Evolutionary conservation across 2,888 invertebrate genomes (phyloP), one percentile per base, ranked within the genome.

Genomic region (Tetramorium bicarinatum): DNA sequence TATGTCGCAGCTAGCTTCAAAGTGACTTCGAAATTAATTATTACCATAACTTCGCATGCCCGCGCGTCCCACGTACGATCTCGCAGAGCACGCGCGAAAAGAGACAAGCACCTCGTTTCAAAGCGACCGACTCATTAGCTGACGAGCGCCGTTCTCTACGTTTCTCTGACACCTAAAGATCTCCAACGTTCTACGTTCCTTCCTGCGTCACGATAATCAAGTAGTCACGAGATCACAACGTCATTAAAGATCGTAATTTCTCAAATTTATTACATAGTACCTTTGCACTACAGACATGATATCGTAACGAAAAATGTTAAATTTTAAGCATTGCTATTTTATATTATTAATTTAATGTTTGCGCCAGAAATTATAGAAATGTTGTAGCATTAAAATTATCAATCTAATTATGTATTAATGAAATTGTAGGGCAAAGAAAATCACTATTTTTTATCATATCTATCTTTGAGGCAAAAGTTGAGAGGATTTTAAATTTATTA

Each of bases 1-100:
- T 84, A 84, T 82, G 88, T 88, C 87, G 88, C 92, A 92, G 91
- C 90, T 91, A 91, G 87, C 91, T 91, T 93, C 93, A 93, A 93
- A 93, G 93, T 85, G 88, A 89, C 90, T 91, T 90, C 85, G 89
- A 91, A 91, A 93, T 93, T 93, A 93, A 93, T 93, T 93, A 93
- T 93, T 93, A 89, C 92, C 87, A 89, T 91, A 91, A 89, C 87
- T 91, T 88, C 87, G 87, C 87, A 85, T 90, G 81, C 87, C 77
- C 41, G 83, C 86, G 80, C 89, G 88, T 89, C 87, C 87, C 88
- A 90, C 89, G 87, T 88, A 85, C 85, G 87, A 84, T 83, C 87
- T 72, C 82, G 66, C 54, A 72, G 77, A 85, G 62, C 62, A 54
- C 49, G 83, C 62, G 87, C 77, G 86, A 84, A 89, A 86, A 87